Base-by-base conservation (phyloP, 2,888 invertebrate species). In the Synanthedon tipuliformis region DNA sequence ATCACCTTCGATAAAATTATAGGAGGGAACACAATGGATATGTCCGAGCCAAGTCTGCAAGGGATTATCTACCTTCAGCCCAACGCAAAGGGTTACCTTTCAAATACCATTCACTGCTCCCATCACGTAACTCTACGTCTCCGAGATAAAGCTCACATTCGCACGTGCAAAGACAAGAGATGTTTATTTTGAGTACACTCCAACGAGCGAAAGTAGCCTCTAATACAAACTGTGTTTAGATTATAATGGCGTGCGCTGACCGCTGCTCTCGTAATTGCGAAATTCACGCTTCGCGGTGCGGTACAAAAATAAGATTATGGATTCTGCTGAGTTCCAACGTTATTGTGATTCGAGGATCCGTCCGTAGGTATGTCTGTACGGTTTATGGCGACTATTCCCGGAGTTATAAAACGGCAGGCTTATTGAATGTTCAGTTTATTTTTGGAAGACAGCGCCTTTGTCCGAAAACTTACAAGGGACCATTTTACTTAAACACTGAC, bases 271-370 rank as follows among this genome's bases (percentile, higher is more conserved):
- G 78, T 86, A 86, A 87, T 87, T 87, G 86, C 86, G 81, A 86
- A 87, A 86, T 86, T 86, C 84, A 87, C 86, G 87, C 87, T 87
- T 75, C 81, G 80, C 69, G 77, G 86, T 81, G 86, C 86, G 82
- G 86, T 85, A 85, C 87, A 86, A 87, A 86, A 87, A 87, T 87
- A 87, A 87, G 87, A 85, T 87, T 87, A 86, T 87, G 87, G 86
- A 87, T 87, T 87, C 87, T 72, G 81, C 81, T 85, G 86, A 87
- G 86, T 75, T 83, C 77, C 75, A 73, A 75, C 78, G 85, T 83
- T 87, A 86, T 87, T 87, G 83, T 86, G 86, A 87, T 87, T 87
- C 86, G 86, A 85, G 85, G 86, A 87, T 87, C 81, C 85, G 86
- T 84, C 84, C 79, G 74, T 82, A 80, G 83, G 83, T 84, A 85